Conservation (phyloP, 2,113 vertebrate genomes). For the Anser cygnoides region DNA sequence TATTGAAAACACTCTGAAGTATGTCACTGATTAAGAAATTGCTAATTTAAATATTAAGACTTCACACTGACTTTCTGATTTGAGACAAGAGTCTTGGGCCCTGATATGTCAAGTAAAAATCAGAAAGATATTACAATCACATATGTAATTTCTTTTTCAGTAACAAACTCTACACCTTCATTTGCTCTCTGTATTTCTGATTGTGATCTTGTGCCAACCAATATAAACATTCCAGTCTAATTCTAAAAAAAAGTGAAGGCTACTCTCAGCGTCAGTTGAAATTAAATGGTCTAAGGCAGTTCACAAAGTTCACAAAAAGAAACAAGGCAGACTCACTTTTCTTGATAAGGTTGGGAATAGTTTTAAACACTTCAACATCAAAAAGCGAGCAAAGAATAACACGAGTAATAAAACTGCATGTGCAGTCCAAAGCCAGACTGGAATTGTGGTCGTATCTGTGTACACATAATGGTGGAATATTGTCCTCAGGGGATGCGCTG, state of each 20-base stretch:
- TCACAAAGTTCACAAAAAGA: too few relatives aligned
- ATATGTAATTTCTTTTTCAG: neutral
- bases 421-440: neutral
- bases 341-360: neutral
- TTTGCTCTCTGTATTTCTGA: neutral
- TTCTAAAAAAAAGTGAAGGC: neutral
- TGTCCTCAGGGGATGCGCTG: neutral
- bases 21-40: neutral
- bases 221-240: neutral
- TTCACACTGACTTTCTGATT: too few relatives aligned
- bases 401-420: neutral
- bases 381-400: neutral
- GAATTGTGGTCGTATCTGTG: fast-evolving
- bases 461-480: too few relatives aligned
- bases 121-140: neutral
- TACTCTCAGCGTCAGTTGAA: neutral
- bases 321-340: neutral
- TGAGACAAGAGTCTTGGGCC: neutral
- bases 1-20: neutral
- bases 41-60: neutral
- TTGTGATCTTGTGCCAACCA: neutral
- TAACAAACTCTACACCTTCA: neutral
- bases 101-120: too few relatives aligned
- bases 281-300: neutral
- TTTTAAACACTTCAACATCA: neutral